These are phyloP conservation scores for Drosophila insularis DNA, from an alignment of 1,140 invertebrate species.

Conservation along the genomic window DNA sequence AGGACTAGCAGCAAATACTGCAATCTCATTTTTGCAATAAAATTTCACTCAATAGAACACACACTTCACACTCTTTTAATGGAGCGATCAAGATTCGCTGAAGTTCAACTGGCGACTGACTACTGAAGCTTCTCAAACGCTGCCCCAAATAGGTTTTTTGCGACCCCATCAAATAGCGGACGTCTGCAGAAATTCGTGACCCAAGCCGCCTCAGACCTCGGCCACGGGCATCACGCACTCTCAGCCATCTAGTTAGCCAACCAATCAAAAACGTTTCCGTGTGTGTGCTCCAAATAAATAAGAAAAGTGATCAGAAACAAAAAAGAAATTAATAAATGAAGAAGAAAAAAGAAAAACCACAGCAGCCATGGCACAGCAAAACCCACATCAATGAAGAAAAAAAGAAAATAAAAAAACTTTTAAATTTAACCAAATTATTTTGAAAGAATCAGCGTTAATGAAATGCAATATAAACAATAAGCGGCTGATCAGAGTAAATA, in stretches of 20 bases:
- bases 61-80: not conserved
- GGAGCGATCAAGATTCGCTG: constrained; percentile 45
- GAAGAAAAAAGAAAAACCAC: constrained; percentile 20
- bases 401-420: constrained; percentile 13
- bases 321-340: not conserved
- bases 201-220: constrained; percentile 42
- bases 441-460: constrained; percentile 64
- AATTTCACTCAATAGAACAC: not conserved
- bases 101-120: constrained; percentile 62
- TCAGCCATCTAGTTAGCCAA: not conserved
- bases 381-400: constrained; percentile 56
- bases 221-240: constrained; percentile 49
- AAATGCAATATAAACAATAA: constrained; percentile 54
- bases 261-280: constrained; percentile 43
- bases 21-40: constrained; percentile 43
- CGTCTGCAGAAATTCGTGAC: constrained; percentile 58
- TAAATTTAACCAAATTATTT: constrained; percentile 42
- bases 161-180: constrained; percentile 45
- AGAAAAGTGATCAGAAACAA: constrained; percentile 3
- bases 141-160: constrained; percentile 75
- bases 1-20: constrained; percentile 51
- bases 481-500: not conserved
- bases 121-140: constrained; percentile 24
- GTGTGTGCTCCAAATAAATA: constrained; percentile 57
- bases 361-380: constrained; percentile 56